Percentiles rank a stretch among this genome's conserved stretches.
These are phyloP conservation scores for Spermophilus dauricus DNA, from an alignment of 2,113 vertebrate genomes.

Conservation along the genomic window DNA sequence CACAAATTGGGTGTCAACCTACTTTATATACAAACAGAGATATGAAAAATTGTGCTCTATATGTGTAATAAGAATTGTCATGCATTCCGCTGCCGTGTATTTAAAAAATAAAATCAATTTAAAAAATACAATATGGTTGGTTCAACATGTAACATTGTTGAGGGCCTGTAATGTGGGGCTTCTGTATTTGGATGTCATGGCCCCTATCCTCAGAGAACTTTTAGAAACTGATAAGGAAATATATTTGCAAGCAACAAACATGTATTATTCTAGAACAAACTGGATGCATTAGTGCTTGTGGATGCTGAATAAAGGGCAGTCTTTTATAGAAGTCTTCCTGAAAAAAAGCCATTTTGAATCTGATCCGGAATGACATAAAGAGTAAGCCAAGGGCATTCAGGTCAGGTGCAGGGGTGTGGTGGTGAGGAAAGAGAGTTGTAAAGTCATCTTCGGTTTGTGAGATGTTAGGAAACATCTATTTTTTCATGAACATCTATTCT, in stretches of 20 bases:
- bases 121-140: not conserved
- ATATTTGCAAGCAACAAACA: not conserved
- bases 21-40: too few relatives aligned
- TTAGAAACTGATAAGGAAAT: not conserved
- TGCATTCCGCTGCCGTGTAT: too few relatives aligned
- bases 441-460: not conserved
- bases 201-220: not conserved
- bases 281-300: not conserved
- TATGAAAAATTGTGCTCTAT: too few relatives aligned
- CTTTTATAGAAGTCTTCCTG: not conserved
- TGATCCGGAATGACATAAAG: not conserved
- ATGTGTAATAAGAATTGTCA: too few relatives aligned
- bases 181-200: not conserved
- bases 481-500: not conserved
- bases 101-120: too few relatives aligned
- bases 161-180: not conserved
- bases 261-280: not conserved
- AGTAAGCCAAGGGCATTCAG: not conserved
- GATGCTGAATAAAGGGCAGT: not conserved
- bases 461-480: not conserved
- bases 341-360: slow-evolving; percentile 34
- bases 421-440: not conserved
- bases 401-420: not conserved
- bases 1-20: too few relatives aligned
- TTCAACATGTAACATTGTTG: not conserved